Evolutionary conservation across 2,113 vertebrate genomes (phyloP).

Genomic region (Siphamia tubifer): DNA sequence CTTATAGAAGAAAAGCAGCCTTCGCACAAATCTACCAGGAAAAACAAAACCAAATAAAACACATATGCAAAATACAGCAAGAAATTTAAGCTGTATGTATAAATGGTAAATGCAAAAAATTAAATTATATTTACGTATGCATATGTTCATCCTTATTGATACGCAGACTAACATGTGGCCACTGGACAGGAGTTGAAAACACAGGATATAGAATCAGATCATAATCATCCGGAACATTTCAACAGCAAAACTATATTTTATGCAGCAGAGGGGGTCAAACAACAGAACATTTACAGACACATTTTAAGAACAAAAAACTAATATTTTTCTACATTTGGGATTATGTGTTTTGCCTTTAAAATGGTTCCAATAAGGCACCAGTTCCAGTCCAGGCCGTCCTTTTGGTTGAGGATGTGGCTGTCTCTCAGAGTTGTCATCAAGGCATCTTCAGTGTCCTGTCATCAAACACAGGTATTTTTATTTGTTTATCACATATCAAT

Average conservation of each 20-base stretch:
- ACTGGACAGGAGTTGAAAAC: constrained; percentile 77
- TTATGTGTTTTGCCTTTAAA: constrained; percentile 79
- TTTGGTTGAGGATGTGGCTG: constrained; percentile 88
- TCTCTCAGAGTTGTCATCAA: constrained; percentile 85
- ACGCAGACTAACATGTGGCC: constrained; percentile 87
- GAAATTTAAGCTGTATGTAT: background rate
- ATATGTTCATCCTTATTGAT: constrained; percentile 90
- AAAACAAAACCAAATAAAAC: background rate
- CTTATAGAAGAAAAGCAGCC: constrained; percentile 88
- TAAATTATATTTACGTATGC: constrained; percentile 79
- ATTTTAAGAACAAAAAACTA: background rate
- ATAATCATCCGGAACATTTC: constrained; percentile 8
- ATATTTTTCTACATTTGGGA: too few species aligned
- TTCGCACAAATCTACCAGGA: constrained; percentile 83
- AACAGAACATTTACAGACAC: background rate
- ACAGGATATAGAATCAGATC: constrained; percentile 13
- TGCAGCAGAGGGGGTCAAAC: background rate
- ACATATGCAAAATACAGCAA: background rate
- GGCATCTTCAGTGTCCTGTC: constrained; percentile 87
- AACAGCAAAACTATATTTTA: background rate
- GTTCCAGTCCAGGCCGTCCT: constrained; percentile 89
- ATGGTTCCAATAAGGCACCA: constrained; percentile 90
- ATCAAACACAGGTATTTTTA: background rate
- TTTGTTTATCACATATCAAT: too few species aligned
- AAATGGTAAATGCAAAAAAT: background rate